These are phyloP conservation scores for Drosophila robusta DNA, from an alignment of 2,888 invertebrate species.

Conservation along the genomic window DNA sequence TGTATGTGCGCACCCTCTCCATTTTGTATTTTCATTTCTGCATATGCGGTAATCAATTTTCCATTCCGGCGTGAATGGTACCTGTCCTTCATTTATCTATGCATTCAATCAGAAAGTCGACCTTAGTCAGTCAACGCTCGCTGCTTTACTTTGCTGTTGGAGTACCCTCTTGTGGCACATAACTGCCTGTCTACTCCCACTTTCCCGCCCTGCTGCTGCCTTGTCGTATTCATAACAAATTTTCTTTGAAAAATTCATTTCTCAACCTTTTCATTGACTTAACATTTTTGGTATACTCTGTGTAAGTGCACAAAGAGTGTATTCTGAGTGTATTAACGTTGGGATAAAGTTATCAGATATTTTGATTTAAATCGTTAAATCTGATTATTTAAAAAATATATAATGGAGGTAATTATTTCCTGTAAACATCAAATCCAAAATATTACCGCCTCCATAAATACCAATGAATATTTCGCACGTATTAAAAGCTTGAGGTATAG, in stretches of 20 bases:
- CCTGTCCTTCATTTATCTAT: slow-evolving; percentile 72
- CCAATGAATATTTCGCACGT: too few relatives aligned
- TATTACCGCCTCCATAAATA: too few relatives aligned
- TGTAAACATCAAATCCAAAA: too few relatives aligned
- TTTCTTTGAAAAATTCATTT: slow-evolving; percentile 64
- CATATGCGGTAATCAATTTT: slow-evolving; percentile 68
- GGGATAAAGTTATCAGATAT: too few relatives aligned
- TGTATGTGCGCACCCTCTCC: neutral
- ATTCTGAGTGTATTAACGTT: neutral
- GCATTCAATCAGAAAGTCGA: slow-evolving; percentile 70
- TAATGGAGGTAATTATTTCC: too few relatives aligned
- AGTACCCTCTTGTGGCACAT: neutral
- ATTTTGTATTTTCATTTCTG: slow-evolving; percentile 53
- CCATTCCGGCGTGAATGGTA: slow-evolving; percentile 48
- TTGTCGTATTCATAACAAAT: slow-evolving; percentile 47
- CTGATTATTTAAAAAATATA: too few relatives aligned
- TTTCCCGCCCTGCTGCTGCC: neutral
- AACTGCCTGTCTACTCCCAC: too few relatives aligned
- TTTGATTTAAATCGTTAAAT: too few relatives aligned
- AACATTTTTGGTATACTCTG: slow-evolving; percentile 10
- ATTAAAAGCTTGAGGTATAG: too few relatives aligned
- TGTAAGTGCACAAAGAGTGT: neutral
- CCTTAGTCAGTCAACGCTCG: slow-evolving; percentile 51
- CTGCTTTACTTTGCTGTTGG: slow-evolving; percentile 13
- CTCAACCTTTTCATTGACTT: slow-evolving; percentile 39